These are phyloP conservation scores for Eretmochelys imbricata DNA, from an alignment of 2,113 vertebrate genomes.

Conservation along the genomic window DNA sequence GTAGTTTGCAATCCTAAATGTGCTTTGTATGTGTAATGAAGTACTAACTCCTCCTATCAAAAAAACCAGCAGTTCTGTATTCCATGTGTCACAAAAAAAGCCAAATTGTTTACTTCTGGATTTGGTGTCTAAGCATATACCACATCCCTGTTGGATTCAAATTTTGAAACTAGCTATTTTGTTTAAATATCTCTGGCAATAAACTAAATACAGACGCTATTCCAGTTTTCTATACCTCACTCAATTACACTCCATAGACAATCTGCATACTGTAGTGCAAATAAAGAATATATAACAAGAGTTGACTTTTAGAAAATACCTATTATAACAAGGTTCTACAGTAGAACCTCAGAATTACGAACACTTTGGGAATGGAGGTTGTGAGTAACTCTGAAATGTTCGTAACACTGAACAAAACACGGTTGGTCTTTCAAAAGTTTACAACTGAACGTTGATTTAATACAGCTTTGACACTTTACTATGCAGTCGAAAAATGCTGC, in stretches of 20 bases:
- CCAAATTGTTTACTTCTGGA: background rate
- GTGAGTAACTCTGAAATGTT: too few relatives aligned
- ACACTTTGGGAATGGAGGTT: too few relatives aligned
- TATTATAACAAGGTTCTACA: background rate
- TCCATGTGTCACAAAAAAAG: background rate
- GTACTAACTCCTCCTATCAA: background rate
- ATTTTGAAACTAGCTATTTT: background rate
- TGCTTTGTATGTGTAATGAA: background rate
- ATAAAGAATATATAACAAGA: background rate
- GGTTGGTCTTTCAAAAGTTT: too few relatives aligned
- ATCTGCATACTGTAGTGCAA: background rate
- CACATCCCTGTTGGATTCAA: background rate
- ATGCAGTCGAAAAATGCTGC: too few relatives aligned
- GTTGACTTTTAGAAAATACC: background rate
- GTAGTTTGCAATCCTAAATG: conserved; percentile 15
- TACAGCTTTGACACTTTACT: too few relatives aligned
- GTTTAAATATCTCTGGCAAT: background rate
- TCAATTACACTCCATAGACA: background rate
- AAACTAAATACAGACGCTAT: background rate
- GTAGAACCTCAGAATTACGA: too few relatives aligned
- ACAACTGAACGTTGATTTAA: too few relatives aligned
- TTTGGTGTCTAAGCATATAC: background rate
- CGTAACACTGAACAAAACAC: too few relatives aligned
- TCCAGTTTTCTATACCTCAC: background rate
- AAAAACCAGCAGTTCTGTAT: background rate